phyloP scores from a whole-genome alignment of 1,140 invertebrate species.

The Drosophila seguyi region DNA sequence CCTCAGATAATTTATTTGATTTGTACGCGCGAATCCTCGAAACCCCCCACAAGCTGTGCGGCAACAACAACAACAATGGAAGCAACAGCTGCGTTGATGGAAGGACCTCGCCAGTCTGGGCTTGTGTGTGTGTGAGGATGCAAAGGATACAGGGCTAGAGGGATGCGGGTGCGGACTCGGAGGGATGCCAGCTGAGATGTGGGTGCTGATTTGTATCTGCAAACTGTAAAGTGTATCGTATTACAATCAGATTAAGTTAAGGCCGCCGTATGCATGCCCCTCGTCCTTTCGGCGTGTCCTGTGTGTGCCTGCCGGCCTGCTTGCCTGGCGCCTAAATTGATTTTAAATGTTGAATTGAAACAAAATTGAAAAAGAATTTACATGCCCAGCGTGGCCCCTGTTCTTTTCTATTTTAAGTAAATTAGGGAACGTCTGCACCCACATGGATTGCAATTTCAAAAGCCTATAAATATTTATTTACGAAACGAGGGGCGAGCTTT shows the following conservation, averaged over 20 bases:
- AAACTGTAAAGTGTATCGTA: slow-evolving; percentile 81
- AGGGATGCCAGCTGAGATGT: slow-evolving; percentile 46
- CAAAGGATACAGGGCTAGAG: slow-evolving; percentile 18
- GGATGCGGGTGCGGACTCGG: slow-evolving; percentile 8
- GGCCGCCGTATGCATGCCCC: slow-evolving; percentile 57
- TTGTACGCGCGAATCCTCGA: slow-evolving; percentile 75
- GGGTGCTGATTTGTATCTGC: slow-evolving; percentile 81
- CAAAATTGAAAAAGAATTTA: slow-evolving; percentile 76
- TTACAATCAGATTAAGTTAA: slow-evolving; percentile 83
- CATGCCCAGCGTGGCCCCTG: slow-evolving; percentile 33
- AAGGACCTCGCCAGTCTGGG: slow-evolving; percentile 18
- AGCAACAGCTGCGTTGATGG: slow-evolving; percentile 72
- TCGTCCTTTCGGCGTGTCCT: neutral
- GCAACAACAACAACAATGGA: slow-evolving; percentile 56
- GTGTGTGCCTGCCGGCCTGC: neutral
- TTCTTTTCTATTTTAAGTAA: slow-evolving; percentile 69
- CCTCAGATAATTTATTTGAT: slow-evolving; percentile 83
- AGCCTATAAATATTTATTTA: slow-evolving; percentile 78
- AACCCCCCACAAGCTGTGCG: slow-evolving; percentile 23
- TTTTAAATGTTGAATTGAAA: slow-evolving; percentile 77
- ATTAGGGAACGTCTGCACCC: slow-evolving; percentile 58
- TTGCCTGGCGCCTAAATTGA: slow-evolving; percentile 61
- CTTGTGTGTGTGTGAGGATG: slow-evolving; percentile 9
- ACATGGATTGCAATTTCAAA: slow-evolving; percentile 63
- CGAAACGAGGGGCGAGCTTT: no score